These are phyloP conservation scores for Epistrophe eligans DNA, from an alignment of 2,888 invertebrate species.

Conservation along the genomic window DNA sequence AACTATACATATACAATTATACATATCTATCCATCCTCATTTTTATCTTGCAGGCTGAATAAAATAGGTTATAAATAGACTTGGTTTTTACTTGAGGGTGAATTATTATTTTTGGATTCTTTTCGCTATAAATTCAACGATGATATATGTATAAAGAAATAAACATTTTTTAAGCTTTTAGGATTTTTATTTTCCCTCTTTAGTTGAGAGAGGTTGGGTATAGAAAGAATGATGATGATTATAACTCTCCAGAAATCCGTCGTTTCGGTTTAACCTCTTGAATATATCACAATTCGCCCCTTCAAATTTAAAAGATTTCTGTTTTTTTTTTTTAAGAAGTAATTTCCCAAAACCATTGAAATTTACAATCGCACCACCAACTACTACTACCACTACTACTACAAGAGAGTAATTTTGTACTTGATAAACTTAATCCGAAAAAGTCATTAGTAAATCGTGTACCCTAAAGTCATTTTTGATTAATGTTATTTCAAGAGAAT, in stretches of 20 bases:
- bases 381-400: not conserved
- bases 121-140: slow-evolving; percentile 12
- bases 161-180: slow-evolving; percentile 1
- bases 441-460: slow-evolving; percentile 25
- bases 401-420: not conserved
- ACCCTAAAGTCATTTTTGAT: slow-evolving; percentile 26
- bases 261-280: not conserved
- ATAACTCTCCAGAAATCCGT: slow-evolving; percentile 23
- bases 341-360: slow-evolving; percentile 11
- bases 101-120: slow-evolving; percentile 35
- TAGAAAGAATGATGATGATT: not conserved
- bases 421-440: slow-evolving; percentile 17
- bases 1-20: not conserved
- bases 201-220: not conserved
- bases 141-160: not conserved
- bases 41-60: not conserved
- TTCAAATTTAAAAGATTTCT: slow-evolving; percentile 10
- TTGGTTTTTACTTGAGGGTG: slow-evolving; percentile 15
- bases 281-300: not conserved
- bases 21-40: slow-evolving; percentile 9
- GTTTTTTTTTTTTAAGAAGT: not conserved
- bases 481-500: slow-evolving; percentile 33
- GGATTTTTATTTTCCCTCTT: not conserved
- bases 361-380: not conserved
- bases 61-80: slow-evolving; percentile 26